phyloP scores from a whole-genome alignment of 2,888 invertebrate genomes.

The Gisinianus flammeolus region DNA sequence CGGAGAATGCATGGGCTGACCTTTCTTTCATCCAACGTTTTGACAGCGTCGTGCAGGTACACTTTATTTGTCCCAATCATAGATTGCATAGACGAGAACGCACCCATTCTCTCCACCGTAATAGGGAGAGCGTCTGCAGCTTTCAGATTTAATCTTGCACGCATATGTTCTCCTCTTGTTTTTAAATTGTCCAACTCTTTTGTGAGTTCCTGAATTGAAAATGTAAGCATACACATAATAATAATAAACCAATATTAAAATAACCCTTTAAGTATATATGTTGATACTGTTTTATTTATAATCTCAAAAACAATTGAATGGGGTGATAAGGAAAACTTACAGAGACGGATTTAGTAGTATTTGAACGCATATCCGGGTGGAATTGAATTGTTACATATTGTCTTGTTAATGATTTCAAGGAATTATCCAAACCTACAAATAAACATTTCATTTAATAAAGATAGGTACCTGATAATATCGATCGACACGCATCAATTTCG shows the following conservation, averaged over 20 bases:
- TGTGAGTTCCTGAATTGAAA: slow-evolving; percentile 44
- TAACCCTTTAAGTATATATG: not conserved
- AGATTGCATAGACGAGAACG: no score
- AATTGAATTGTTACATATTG: slow-evolving; percentile 2
- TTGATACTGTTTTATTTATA: no score
- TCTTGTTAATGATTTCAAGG: not conserved
- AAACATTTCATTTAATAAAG: not conserved
- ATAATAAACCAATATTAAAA: not conserved
- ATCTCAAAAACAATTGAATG: no score
- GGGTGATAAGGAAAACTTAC: slow-evolving; percentile 23
- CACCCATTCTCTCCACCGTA: slow-evolving; percentile 66
- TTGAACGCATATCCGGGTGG: not conserved
- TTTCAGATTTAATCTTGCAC: slow-evolving; percentile 45
- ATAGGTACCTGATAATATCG: no score
- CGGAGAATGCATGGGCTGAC: slow-evolving; percentile 62
- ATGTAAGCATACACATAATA: not conserved
- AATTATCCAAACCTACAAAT: not conserved
- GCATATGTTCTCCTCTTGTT: slow-evolving; percentile 44
- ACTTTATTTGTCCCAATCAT: slow-evolving; percentile 73
- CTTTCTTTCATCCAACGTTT: slow-evolving; percentile 89
- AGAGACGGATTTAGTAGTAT: not conserved
- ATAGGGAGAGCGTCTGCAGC: slow-evolving; percentile 43
- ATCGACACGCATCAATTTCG: no score
- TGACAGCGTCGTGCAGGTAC: slow-evolving; percentile 78
- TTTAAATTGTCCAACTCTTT: slow-evolving; percentile 44